Evolutionary conservation across 1,140 invertebrate genomes (phyloP).

Genomic region (Drosophila sproati): DNA sequence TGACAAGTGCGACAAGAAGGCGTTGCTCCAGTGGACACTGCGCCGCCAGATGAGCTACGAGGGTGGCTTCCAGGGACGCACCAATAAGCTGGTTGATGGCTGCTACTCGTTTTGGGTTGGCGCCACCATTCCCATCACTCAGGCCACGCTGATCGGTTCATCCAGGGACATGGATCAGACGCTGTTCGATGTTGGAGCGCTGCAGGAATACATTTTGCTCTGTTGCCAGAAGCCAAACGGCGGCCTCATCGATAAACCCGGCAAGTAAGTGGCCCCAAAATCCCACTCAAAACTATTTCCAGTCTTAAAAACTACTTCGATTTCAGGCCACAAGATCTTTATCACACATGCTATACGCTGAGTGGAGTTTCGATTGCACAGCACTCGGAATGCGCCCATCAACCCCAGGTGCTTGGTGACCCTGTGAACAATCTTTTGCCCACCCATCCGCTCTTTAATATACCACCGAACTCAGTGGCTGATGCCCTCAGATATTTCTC

Average conservation of each 20-base stretch:
- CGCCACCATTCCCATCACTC: constrained; percentile 92
- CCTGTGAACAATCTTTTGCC: constrained; percentile 87
- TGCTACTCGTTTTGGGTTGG: constrained; percentile 99
- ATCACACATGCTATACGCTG: constrained; percentile 98
- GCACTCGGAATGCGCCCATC: constrained; percentile 88
- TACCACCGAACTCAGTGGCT: constrained; percentile 85
- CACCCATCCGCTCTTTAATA: constrained; percentile 89
- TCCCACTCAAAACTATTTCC: neutral
- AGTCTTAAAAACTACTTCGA: neutral
- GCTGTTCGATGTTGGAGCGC: constrained; percentile 92
- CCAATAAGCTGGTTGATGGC: constrained; percentile 99
- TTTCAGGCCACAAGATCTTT: constrained; percentile 92
- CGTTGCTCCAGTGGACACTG: constrained; percentile 93
- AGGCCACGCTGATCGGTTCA: constrained; percentile 85
- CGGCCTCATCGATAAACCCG: constrained; percentile 98
- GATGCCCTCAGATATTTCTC: constrained; percentile 64
- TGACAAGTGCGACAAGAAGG: constrained; percentile 91
- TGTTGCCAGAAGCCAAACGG: constrained; percentile 96
- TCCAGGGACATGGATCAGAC: constrained; percentile 67
- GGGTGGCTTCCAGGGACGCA: constrained; percentile 97
- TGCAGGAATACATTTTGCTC: constrained; percentile 97
- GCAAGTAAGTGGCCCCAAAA: constrained; percentile 89
- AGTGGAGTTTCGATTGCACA: constrained; percentile 98
- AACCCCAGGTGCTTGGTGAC: constrained; percentile 86
- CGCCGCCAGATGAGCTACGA: constrained; percentile 95